A percentile compares a stretch with the other conserved stretches of the same genome.
These are phyloP conservation scores for Gavia stellata DNA, from an alignment of 2,113 vertebrate genomes.

Conservation along the genomic window DNA sequence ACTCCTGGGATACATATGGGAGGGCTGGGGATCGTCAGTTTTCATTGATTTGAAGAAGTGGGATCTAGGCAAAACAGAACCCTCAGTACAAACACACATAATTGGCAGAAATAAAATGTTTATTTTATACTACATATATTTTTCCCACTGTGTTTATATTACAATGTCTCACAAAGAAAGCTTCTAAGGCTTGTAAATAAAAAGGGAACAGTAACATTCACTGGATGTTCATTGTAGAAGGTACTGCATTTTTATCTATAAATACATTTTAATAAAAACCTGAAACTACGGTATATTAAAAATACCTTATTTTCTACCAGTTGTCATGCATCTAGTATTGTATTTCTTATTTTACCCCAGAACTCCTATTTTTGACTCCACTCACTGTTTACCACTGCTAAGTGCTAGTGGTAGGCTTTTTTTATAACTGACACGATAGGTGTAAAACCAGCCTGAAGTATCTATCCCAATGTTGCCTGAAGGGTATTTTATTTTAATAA, in stretches of 20 bases:
- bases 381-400: neutral
- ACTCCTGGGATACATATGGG: neutral
- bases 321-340: neutral
- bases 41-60: neutral
- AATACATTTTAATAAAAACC: neutral
- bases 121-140: neutral
- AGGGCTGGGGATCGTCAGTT: neutral
- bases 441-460: neutral
- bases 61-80: neutral
- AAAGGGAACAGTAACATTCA: neutral
- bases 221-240: neutral
- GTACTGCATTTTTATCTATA: neutral
- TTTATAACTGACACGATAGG: neutral
- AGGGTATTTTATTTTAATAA: neutral
- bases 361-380: neutral
- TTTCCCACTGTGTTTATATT: neutral
- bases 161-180: neutral
- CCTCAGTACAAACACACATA: neutral
- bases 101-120: neutral
- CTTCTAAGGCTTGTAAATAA: neutral
- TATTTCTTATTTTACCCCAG: neutral
- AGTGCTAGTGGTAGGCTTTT: neutral
- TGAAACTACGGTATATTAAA: neutral
- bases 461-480: neutral
- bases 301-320: neutral